Base-by-base conservation (phyloP, 1,140 invertebrate genomes). In the Danaus plexippus region DNA sequence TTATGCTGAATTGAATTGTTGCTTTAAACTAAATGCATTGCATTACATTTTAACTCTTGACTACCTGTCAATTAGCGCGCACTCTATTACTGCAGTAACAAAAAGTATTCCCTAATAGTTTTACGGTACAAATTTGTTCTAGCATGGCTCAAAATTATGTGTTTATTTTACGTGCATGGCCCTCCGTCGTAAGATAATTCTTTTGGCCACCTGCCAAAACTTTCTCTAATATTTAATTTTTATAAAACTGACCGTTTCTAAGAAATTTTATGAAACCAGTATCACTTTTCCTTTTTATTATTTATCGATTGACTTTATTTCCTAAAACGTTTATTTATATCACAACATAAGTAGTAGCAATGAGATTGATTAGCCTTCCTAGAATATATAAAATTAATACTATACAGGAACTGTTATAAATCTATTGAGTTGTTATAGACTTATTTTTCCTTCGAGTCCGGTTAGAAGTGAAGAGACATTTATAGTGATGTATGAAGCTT, bases 131-230 rank as follows among this genome's bases (percentile, higher is more conserved):
- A 65, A 73, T 75, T 71, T 64, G 67, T 63, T 63, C 60, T 62
- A 62, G 70, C 53, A 65, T 44, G 52, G 55, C 75, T 66, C 67
- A 52, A 65, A 57, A 63, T 66, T 71, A 78, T 61, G 59, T 69
- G 69, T 77, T 77, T 73, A 76, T 76, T 75, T 68, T 73, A 64
- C 71, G 68, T 67, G 69, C 62, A 62, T 69, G 60, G 63, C 72
- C 57, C 75, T 78, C 69, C 59, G 66, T 66, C 65, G 59, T 66
- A 66, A 66, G 68, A 75, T 63, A 71, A 71, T 66, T 68, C 59
- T 74, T 67, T 75, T 85, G 82, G 78, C 75, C 51, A 48, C 48
- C 47, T 53, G 69, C 78, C 82, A 85, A 77, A 57, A 80, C 77
- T 82, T 76, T 83, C 77, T 70, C 52, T 61, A 50, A 56, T 54